phyloP scores from a whole-genome alignment of 2,888 invertebrate species.

The Lysandra coridon region DNA sequence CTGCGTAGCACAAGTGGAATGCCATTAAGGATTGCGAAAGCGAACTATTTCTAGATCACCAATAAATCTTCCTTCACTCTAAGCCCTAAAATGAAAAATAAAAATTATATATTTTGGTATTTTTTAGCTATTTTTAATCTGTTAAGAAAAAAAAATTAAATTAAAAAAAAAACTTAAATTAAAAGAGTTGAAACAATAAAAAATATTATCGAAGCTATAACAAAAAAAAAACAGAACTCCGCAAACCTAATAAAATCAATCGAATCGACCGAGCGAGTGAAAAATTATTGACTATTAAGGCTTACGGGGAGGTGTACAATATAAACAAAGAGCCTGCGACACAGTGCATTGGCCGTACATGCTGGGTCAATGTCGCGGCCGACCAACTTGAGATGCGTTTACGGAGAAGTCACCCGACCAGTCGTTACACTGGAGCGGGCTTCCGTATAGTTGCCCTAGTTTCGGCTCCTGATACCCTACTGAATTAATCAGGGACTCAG shows the following conservation, averaged over 20 bases:
- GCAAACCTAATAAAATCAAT: background rate
- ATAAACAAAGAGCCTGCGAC: constrained; percentile 79
- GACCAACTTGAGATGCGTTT: constrained; percentile 66
- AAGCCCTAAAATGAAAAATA: constrained; percentile 13
- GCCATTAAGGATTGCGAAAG: constrained; percentile 72
- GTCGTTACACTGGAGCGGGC: constrained; percentile 57
- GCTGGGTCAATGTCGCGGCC: constrained; percentile 78
- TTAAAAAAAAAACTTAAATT: background rate
- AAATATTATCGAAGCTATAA: background rate
- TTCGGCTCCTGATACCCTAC: constrained; percentile 32
- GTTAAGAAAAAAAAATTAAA: background rate
- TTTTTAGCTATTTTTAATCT: background rate
- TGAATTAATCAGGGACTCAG: background rate
- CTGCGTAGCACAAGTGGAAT: constrained; percentile 62
- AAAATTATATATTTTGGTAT: background rate
- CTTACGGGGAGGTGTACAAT: constrained; percentile 47
- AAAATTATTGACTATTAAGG: constrained; percentile 14
- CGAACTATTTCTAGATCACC: constrained; percentile 48
- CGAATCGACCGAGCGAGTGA: background rate
- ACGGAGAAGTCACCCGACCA: constrained; percentile 65
- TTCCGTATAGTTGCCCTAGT: constrained; percentile 69
- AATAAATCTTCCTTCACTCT: background rate
- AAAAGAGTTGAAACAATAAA: background rate
- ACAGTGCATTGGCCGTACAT: constrained; percentile 76
- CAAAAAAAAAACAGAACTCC: background rate